A percentile compares a stretch with the other conserved stretches of the same genome.
Conservation (phyloP, 2,888 invertebrate genomes). For the Phengaris alcon region DNA sequence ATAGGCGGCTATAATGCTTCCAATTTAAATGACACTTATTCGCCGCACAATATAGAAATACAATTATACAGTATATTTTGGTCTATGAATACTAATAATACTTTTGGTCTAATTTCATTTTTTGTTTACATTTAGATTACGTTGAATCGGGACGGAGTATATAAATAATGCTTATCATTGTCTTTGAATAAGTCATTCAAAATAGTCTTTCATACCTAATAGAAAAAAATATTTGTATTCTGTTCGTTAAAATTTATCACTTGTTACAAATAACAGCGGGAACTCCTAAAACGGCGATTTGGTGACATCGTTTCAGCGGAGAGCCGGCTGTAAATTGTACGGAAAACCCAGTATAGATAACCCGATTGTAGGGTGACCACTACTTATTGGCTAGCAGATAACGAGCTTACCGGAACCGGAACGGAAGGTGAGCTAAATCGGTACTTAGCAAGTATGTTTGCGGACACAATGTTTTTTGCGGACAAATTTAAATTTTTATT, state of each 20-base stretch:
- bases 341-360: constrained; percentile 47
- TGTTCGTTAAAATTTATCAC: constrained; percentile 32
- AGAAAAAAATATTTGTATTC: constrained; percentile 22
- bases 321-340: constrained; percentile 43
- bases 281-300: constrained; percentile 31
- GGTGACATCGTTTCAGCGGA: constrained; percentile 34
- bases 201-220: background rate
- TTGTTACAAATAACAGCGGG: constrained; percentile 29
- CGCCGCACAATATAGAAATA: no score
- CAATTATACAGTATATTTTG: no score
- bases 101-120: no score
- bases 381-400: constrained; percentile 8
- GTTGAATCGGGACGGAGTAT: no score
- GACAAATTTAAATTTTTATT: no score
- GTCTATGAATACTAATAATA: no score
- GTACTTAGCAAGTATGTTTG: no score
- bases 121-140: no score
- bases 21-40: no score
- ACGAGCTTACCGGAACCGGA: constrained; percentile 19
- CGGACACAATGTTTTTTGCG: background rate
- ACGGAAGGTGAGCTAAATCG: background rate
- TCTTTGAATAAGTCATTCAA: no score
- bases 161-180: no score
- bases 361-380: constrained; percentile 31
- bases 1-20: no score